Evolutionary conservation across 1,140 invertebrate genomes (phyloP), one percentile per base, ranked within the genome.

Genomic region (Drosophila parabipectinata): DNA sequence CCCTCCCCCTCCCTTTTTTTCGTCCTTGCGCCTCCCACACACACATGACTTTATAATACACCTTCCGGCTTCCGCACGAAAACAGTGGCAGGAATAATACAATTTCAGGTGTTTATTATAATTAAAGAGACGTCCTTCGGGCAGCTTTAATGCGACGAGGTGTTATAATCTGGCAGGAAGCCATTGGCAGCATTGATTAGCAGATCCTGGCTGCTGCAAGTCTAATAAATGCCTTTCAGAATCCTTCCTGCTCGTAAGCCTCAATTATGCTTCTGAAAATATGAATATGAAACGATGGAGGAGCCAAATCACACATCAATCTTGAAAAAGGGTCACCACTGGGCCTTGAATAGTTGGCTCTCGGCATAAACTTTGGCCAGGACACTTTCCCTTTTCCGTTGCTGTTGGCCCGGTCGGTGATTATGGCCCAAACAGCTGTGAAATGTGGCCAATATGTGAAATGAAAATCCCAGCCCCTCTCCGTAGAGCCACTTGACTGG

Each of bases 371-470:
- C 50, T 67, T 55, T 67, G 61, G 37, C 64, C 62, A n/a, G 34
- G 34, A 10, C 34, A 37, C 34, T 37, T 37, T 37, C 12, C 10
- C 34, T 37, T 37, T 37, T 4, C 10, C 21, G 2, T 21, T 21
- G 10, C 8, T 9, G 8, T 3, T 32, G 30, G 30, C 9, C 30
- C 30, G 7, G 7, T 1, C 30, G 52, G 64, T 74, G 72, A 74
- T 74, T 74, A 57, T 74, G 72, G 52, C 52, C 68, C 41, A 47
- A 73, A 15, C 41, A 45, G 41, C 41, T 45, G 41, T 2, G 55
- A 61, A 54, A 56, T 72, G 68, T 39, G 66, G 64, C 51, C 69
- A 73, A 73, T 73, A 73, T 73, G 54, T 63, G 71, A 73, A 74
- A 74, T 74, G 72, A 74, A 73, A 74, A 63, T 64, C 59, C 73